phyloP scores from a whole-genome alignment of 2,113 vertebrate species.

The Tamias sibiricus region DNA sequence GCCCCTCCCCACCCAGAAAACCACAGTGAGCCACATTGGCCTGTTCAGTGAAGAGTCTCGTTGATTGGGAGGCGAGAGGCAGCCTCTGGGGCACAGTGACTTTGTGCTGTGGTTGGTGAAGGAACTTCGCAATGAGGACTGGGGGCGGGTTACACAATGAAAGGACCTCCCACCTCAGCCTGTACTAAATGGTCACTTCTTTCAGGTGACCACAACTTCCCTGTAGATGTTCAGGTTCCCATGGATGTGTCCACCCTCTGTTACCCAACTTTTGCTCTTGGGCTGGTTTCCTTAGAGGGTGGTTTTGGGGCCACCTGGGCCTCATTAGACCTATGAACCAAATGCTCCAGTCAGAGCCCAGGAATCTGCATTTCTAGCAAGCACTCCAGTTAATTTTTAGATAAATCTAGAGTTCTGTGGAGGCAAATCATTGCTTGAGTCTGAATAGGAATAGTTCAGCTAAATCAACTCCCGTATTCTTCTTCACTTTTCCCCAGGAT shows the following conservation, averaged over 20 bases:
- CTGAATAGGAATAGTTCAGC: neutral
- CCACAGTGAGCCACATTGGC: neutral
- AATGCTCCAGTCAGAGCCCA: neutral
- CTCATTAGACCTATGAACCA: neutral
- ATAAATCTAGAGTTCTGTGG: neutral
- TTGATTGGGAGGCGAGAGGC: neutral
- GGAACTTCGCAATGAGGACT: neutral
- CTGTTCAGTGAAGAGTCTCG: neutral
- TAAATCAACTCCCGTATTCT: neutral
- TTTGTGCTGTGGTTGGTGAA: neutral
- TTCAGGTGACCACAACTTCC: neutral
- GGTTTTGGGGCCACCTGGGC: neutral
- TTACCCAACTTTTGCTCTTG: neutral
- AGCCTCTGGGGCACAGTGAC: neutral
- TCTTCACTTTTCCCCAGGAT: neutral
- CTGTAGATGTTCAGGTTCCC: neutral
- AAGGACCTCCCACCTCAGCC: neutral
- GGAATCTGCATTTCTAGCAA: slow-evolving; percentile 35
- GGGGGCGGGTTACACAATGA: neutral
- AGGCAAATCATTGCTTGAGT: neutral
- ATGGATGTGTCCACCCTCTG: neutral
- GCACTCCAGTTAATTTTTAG: neutral
- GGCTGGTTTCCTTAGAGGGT: neutral
- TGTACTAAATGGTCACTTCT: neutral
- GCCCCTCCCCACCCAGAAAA: neutral